A percentile compares a stretch with the other conserved stretches of the same genome.
Evolutionary conservation across 2,113 vertebrate species (phyloP).

Genomic region (Polypterus senegalus): DNA sequence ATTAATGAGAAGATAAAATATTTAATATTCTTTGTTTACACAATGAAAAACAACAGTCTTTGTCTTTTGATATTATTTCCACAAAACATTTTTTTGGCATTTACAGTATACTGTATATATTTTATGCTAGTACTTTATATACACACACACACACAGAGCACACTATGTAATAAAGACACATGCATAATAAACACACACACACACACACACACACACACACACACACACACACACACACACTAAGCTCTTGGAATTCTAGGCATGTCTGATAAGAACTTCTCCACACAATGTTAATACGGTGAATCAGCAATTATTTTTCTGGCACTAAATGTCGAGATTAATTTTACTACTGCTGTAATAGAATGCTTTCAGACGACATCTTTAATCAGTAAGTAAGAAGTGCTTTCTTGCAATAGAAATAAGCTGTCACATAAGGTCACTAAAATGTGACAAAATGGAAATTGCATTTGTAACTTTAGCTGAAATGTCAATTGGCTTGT

Average conservation of each 20-base stretch:
- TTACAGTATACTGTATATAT: no score
- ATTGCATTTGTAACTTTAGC: slow-evolving; percentile 71
- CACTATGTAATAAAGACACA: no score
- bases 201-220: slow-evolving; percentile 16
- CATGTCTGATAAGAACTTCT: slow-evolving; percentile 19
- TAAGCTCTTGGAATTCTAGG: no score
- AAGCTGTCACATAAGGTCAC: slow-evolving; percentile 80
- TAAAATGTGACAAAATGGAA: slow-evolving; percentile 74
- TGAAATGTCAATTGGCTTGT: slow-evolving; percentile 71
- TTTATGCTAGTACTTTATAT: no score
- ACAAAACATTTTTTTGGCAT: no score
- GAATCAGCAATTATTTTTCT: slow-evolving; percentile 84
- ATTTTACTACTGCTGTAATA: slow-evolving; percentile 72
- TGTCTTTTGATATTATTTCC: no score
- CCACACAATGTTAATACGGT: slow-evolving; percentile 44
- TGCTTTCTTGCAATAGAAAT: slow-evolving; percentile 65
- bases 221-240: not conserved
- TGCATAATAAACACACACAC: no score
- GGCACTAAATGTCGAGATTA: slow-evolving; percentile 76
- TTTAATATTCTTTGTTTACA: no score
- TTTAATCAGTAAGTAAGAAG: slow-evolving; percentile 74
- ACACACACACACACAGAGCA: no score
- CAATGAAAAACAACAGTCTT: no score
- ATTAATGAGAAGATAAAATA: no score
- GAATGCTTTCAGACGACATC: slow-evolving; percentile 87